Percentiles rank a stretch among this genome's conserved stretches.
Evolutionary conservation across 1,140 invertebrate genomes (phyloP).

Genomic region (Danaus plexippus): DNA sequence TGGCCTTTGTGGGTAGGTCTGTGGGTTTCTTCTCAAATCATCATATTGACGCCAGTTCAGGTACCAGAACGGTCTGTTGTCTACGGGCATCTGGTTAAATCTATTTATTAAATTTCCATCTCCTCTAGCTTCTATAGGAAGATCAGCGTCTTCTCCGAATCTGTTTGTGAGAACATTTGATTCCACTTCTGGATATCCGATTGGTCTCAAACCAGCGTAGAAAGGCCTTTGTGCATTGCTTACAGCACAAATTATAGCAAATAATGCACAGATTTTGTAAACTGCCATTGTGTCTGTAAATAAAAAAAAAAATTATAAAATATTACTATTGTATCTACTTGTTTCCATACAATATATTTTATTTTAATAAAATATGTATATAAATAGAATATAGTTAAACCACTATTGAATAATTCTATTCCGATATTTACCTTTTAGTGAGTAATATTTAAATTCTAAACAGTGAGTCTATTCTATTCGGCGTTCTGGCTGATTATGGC

Average conservation of each 20-base stretch:
- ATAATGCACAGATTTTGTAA: constrained; percentile 27
- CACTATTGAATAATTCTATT: too few relatives aligned
- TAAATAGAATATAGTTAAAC: too few relatives aligned
- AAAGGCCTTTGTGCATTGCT: constrained; percentile 46
- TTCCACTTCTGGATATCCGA: constrained; percentile 39
- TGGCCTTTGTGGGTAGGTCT: constrained; percentile 37
- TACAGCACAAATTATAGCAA: constrained; percentile 21
- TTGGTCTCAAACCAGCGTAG: constrained; percentile 44
- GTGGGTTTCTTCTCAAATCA: constrained; percentile 45
- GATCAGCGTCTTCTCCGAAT: constrained; percentile 36
- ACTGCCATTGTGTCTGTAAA: constrained; percentile 37
- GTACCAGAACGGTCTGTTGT: constrained; percentile 74
- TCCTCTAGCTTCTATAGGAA: constrained; percentile 64
- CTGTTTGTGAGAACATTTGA: constrained; percentile 28
- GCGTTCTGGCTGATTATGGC: too few relatives aligned
- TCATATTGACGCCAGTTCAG: constrained; percentile 72
- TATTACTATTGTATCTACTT: neutral
- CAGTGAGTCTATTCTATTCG: too few relatives aligned
- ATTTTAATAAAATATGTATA: too few relatives aligned
- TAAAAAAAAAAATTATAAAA: constrained; percentile 18
- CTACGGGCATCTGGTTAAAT: constrained; percentile 67
- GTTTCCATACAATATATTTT: neutral
- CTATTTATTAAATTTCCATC: constrained; percentile 65
- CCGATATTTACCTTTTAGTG: too few relatives aligned
- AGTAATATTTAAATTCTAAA: too few relatives aligned